phyloP scores from a whole-genome alignment of 2,888 invertebrate genomes.

The Metopia argyrocephala region DNA sequence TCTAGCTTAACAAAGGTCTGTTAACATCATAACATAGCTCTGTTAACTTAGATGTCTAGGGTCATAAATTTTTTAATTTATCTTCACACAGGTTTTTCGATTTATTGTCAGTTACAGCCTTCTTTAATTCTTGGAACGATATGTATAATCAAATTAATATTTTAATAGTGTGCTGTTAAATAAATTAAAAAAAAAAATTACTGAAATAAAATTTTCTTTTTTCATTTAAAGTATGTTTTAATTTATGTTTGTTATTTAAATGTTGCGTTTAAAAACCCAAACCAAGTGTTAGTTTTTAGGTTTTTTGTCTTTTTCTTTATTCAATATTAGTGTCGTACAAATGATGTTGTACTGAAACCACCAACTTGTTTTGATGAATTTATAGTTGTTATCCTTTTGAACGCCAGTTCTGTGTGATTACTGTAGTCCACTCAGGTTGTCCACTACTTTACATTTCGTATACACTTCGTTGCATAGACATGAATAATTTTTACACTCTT shows the following conservation, averaged over 20 bases:
- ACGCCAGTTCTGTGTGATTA: background rate
- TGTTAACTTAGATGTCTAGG: too few relatives aligned
- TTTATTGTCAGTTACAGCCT: too few relatives aligned
- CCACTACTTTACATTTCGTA: conserved; percentile 28
- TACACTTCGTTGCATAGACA: conserved; percentile 28
- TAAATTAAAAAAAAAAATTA: background rate
- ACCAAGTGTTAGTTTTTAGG: background rate
- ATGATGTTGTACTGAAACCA: background rate
- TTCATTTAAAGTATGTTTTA: conserved; percentile 1
- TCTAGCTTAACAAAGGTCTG: too few relatives aligned
- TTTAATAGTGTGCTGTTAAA: background rate
- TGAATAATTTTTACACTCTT: conserved; percentile 30
- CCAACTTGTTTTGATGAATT: background rate
- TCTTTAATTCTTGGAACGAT: too few relatives aligned
- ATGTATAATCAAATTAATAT: background rate
- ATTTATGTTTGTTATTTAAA: background rate
- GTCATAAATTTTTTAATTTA: too few relatives aligned
- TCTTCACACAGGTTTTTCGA: too few relatives aligned
- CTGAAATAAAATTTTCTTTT: background rate
- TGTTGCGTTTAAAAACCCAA: background rate
- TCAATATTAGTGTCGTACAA: background rate
- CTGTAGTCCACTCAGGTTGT: background rate
- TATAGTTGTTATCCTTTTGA: background rate
- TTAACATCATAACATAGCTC: too few relatives aligned
- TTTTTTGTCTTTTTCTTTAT: background rate